Conservation (phyloP, 2,888 invertebrate genomes). For the Hypercompe scribonia region DNA sequence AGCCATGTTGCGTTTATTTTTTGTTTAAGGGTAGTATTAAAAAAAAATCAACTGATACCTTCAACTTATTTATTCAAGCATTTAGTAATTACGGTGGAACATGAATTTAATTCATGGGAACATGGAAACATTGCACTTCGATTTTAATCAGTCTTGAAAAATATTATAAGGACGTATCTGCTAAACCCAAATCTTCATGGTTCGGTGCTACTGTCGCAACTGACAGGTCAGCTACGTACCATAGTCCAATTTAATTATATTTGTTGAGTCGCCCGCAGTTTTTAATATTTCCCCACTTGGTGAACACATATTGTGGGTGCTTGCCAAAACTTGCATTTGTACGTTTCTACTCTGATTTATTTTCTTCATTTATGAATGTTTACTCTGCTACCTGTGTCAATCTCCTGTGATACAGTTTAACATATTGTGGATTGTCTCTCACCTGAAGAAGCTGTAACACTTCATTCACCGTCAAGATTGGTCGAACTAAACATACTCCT, state of each 20-base stretch:
- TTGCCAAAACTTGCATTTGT: constrained; percentile 44
- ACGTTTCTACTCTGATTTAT: constrained; percentile 3
- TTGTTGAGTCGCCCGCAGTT: constrained; percentile 63
- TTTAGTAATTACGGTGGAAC: too few relatives aligned
- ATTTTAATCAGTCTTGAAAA: neutral
- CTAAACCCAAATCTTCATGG: constrained; percentile 10
- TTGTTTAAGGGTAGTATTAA: too few relatives aligned
- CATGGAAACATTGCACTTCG: too few relatives aligned
- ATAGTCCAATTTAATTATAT: constrained; percentile 76
- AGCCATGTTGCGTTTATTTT: too few relatives aligned
- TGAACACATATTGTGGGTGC: constrained; percentile 44
- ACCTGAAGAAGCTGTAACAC: neutral
- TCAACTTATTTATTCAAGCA: too few relatives aligned
- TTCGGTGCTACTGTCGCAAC: constrained; percentile 26
- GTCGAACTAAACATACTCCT: too few relatives aligned
- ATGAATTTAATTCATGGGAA: too few relatives aligned
- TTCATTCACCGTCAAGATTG: neutral
- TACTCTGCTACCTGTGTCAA: neutral
- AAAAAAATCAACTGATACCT: too few relatives aligned
- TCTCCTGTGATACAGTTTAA: too few relatives aligned
- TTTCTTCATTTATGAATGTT: neutral
- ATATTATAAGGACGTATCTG: neutral
- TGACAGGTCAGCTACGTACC: constrained; percentile 67
- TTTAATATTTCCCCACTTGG: constrained; percentile 62
- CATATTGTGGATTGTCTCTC: too few relatives aligned